Evolutionary conservation across 37 sponge, comb jelly and placozoan species (phyloP).

Genomic region (Chondrilla cf. caribensis): DNA sequence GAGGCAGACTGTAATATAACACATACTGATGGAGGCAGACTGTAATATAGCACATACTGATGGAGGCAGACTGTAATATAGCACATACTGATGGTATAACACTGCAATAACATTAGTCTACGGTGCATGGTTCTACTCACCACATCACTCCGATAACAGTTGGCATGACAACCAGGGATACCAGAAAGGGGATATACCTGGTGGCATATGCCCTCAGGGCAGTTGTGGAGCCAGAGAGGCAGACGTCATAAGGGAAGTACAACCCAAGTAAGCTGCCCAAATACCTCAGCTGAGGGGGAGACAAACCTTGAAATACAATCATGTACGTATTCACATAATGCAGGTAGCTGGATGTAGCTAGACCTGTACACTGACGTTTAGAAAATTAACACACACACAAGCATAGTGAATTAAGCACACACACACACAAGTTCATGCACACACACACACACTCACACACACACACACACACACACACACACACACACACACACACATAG

Average conservation of each 20-base stretch:
- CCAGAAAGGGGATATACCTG: background rate
- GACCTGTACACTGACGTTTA: too few relatives aligned
- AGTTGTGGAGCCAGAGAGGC: background rate
- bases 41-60: too few relatives aligned
- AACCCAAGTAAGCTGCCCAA: constrained; percentile 1
- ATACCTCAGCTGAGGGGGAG: background rate
- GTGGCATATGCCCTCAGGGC: background rate
- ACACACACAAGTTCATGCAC: background rate
- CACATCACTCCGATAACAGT: constrained; percentile 14
- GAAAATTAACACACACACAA: background rate
- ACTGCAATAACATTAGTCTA: too few relatives aligned
- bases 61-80: too few relatives aligned
- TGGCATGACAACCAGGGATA: background rate
- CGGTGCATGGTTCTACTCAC: constrained; percentile 9
- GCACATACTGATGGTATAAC: too few relatives aligned
- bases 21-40: too few relatives aligned
- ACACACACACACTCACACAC: background rate
- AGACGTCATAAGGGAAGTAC: constrained; percentile 15
- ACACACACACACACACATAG: background rate
- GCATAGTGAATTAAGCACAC: background rate
- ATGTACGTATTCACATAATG: too few relatives aligned
- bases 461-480: background rate
- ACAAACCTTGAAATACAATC: too few relatives aligned
- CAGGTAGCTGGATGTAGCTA: too few relatives aligned
- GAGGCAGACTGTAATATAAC: too few relatives aligned